Percentiles rank a stretch among this genome's conserved stretches.
These are phyloP conservation scores for Listrodromus nycthemerus DNA, from an alignment of 2,888 invertebrate species.

Conservation along the genomic window DNA sequence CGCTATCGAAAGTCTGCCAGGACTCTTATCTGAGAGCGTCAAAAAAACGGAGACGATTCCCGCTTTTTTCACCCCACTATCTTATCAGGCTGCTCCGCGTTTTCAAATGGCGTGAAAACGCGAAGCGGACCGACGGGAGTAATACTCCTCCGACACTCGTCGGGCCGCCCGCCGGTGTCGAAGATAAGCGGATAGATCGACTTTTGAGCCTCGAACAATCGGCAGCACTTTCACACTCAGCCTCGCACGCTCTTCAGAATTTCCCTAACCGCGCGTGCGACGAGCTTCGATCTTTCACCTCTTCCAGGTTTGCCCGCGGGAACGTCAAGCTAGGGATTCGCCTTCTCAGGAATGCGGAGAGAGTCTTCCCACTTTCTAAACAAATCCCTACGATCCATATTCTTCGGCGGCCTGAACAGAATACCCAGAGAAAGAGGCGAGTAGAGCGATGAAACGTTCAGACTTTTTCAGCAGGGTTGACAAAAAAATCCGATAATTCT, in stretches of 20 bases:
- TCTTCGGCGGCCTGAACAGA: background rate
- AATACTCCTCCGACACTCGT: slow-evolving; percentile 16
- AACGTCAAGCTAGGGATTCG: slow-evolving; percentile 31
- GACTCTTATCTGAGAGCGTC: background rate
- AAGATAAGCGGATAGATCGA: slow-evolving; percentile 67
- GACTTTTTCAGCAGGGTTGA: background rate
- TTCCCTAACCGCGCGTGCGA: slow-evolving; percentile 32
- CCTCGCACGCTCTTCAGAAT: slow-evolving; percentile 27
- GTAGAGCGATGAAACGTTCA: background rate
- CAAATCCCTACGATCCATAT: slow-evolving; percentile 46
- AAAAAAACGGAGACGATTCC: background rate
- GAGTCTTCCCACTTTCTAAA: slow-evolving; percentile 44
- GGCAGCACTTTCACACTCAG: slow-evolving; percentile 33
- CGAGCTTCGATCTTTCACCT: slow-evolving; percentile 25
- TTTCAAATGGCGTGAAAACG: slow-evolving; percentile 46
- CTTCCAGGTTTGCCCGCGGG: background rate
- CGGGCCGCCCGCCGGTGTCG: slow-evolving; percentile 23
- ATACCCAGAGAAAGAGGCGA: slow-evolving; percentile 2
- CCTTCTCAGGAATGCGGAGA: slow-evolving; percentile 32
- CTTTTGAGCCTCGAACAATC: slow-evolving; percentile 67
- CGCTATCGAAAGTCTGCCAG: background rate
- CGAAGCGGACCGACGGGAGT: slow-evolving; percentile 1
- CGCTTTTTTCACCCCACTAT: background rate
- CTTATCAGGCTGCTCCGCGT: slow-evolving; percentile 31
- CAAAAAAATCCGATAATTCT: background rate